Evolutionary conservation across 2,113 vertebrate genomes (phyloP), one percentile per base, ranked within the genome.

Genomic region (Microcebus tavaratra): DNA sequence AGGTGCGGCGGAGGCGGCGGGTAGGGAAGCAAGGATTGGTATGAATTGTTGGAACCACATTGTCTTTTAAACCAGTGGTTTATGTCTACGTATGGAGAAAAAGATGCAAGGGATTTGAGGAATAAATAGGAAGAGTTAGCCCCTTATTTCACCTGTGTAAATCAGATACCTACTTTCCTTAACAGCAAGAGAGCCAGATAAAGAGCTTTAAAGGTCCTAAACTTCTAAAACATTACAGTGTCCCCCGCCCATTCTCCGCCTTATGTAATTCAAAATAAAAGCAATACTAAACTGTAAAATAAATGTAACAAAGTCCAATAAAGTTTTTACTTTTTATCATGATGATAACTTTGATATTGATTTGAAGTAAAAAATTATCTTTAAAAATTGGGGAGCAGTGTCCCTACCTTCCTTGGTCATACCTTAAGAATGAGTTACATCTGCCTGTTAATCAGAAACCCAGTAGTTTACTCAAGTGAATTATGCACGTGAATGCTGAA

Each of bases 301-400:
- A 91, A 59, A 17, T 97, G 79, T 94, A 93, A 93, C 36, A 87
- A 88, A 95, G 57, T 84, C 59, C 81, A 98, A 93, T 96, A 95
- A 97, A 97, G 63, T 82, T 72, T 94, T 82, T 59, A 68, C 85
- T 96, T 89, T 90, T 94, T 57, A 55, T 78, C 42, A 31, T 42
- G 70, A 88, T 67, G 59, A 84, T 90, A 92, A 90, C 48, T 94
- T 95, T 45, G 57, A 85, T 83, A 80, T 70, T 94, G 96, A 96
- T 93, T 92, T 97, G 75, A 93, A 95, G 20, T 82, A 95, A 73
- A 68, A 79, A 55, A 53, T 75, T 53, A 45, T 45, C 67, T 92
- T 95, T 85, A 75, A 95, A 92, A 91, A 63, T 6, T 7, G 42
- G 63, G 72, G 65, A 31, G 61, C 34, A 53, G 8, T 90, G 29